Base-by-base conservation (phyloP, 2,113 vertebrate genomes). In the Gavialis gangeticus region DNA sequence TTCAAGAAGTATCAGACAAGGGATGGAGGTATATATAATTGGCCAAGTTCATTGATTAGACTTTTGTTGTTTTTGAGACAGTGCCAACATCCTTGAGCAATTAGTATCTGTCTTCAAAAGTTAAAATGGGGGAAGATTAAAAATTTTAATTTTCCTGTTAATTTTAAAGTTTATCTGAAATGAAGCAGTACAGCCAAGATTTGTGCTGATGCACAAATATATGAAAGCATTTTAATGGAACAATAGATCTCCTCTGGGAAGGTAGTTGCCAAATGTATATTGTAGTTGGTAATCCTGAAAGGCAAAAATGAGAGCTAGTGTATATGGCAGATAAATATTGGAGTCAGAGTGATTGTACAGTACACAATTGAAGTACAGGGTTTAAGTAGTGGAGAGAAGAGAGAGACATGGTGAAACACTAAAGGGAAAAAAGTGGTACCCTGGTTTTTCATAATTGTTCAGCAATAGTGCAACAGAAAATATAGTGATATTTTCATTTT, bases 71-170 rank as follows among this genome's bases (percentile, higher is more conserved):
- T 79, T 84, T 92, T 91, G 28, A 62, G 27, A 57, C 27, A 54
- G 16, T 6, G 63, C 79, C 79, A 75, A 46, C 82, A 21, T 6
- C 88, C 89, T 1, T n/a, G 85, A 69, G 56, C 46, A 85, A 75
- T 55, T 3, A 56, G 8, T 71, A 1, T 77, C 82, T 78, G 24
- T 75, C 8, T 54, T 28, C 24, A 57, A 2, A 2, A 59, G 4
- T 22, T 77, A 75, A 87, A 24, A 77, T 87, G 86, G 84, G 59
- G 82, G 71, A 77, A 88, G 82, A 22, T 8, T 80, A 88, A 54
- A 80, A 88, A 84, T 92, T 89, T 80, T 75, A 63, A n/a, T 93
- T 93, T 86, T 73, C 28, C 67, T 73, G 30, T 79, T 81, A 21
- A 1, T 27, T 90, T 73, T 6, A 69, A 89, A 75, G 76, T 12